Base-by-base conservation (phyloP, 2,797 vertebrate species). In the Megaceryle alcyon region DNA sequence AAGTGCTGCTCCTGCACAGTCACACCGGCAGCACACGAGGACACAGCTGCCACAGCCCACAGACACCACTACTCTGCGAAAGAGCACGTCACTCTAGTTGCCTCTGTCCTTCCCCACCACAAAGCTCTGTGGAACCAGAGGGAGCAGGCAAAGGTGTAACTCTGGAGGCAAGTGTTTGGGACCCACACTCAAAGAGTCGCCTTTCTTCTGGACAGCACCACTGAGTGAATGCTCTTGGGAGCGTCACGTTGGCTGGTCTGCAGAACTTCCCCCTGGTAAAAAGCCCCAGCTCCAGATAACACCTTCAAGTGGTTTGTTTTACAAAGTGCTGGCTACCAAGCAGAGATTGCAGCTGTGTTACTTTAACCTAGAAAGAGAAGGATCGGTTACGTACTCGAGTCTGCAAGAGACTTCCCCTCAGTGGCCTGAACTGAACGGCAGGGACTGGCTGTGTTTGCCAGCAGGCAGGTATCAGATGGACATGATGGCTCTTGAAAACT, bases 221-320 rank as follows among this genome's bases (percentile, higher is more conserved):
- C 46, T 26, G 59, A 28, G 28, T 3, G 18, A 46, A 25, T 0
- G 4, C 26, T 25, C 53, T 1, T 2, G 8, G 56, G 44, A 66
- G 19, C 0, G 0, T n/a, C n/a, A 15, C 1, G 0, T 6, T 46
- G 39, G 29, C 13, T 17, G 22, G 39, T 5, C 53, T 21, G 35
- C 31, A 63, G 51, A 60, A 63, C 17, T 25, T 25, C 26, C 16
- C 63, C 54, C 44, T 39, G 54, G 22, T 12, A n/a, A 46, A 57
- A 77, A 76, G 44, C 49, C 2, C 0, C 1, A 14, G 63, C 83
- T 59, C 25, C 22, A 71, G n/a, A 12, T 2, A 83, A 10, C 68
- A 85, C 7, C n/a, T 28, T 35, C 39, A 10, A 22, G 76, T 4
- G 31, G 17, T 26, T 76, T 59, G 49, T 28, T 54, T n/a, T 13